These are phyloP conservation scores for Aleadryas rufinucha DNA, from an alignment of 2,113 vertebrate genomes.

Conservation along the genomic window DNA sequence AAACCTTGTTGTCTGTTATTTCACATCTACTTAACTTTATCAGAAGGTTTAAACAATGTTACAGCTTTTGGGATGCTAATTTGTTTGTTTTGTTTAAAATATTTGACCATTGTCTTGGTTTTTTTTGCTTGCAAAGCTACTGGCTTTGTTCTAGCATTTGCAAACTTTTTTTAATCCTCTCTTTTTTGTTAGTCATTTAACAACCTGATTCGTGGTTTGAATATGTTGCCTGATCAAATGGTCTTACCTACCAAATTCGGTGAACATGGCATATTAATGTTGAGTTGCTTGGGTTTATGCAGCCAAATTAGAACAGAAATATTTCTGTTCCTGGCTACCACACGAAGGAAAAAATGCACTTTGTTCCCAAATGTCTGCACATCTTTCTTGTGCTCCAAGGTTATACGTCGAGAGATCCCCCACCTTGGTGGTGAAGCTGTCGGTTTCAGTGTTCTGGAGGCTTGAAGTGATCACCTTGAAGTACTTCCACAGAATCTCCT, in stretches of 20 bases:
- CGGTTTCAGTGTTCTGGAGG: not conserved
- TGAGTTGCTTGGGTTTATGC: not conserved
- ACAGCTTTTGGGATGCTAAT: not conserved
- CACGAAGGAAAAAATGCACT: not conserved
- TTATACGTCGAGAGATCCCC: not conserved
- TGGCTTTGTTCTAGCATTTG: not conserved
- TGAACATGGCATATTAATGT: not conserved
- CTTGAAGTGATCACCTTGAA: not conserved
- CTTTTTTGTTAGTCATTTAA: not conserved
- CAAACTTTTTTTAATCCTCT: not conserved
- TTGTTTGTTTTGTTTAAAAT: not conserved
- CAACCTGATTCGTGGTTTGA: not conserved
- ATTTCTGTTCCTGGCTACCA: not conserved
- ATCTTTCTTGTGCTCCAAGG: not conserved
- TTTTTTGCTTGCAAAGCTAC: not conserved
- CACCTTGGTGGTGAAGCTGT: not conserved
- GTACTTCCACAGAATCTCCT: not conserved
- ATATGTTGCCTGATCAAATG: not conserved
- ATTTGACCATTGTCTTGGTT: not conserved
- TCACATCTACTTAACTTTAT: not conserved
- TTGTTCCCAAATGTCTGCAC: not conserved
- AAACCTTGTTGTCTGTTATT: not conserved
- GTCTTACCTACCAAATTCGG: not conserved
- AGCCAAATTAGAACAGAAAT: not conserved
- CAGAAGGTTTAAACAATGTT: not conserved